Evolutionary conservation across 2,888 invertebrate genomes (phyloP).

Genomic region (Caenorhabditis uteleia): DNA sequence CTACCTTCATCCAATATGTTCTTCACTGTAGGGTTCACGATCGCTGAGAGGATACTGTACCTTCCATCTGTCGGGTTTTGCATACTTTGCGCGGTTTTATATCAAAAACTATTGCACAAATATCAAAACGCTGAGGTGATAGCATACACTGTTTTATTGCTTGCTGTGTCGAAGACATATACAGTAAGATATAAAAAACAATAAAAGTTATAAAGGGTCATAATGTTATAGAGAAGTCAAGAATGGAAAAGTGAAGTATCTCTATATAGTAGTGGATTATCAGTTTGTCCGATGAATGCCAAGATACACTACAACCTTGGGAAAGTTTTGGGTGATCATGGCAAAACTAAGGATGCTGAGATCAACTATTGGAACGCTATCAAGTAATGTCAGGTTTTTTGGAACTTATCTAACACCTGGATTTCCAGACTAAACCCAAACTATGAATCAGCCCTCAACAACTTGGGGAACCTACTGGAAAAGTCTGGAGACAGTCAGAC

Average conservation of each 20-base stretch:
- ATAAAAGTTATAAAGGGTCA: background rate
- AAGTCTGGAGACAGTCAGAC: constrained; percentile 38
- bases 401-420: background rate
- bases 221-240: constrained; percentile 40
- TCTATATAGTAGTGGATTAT: constrained; percentile 82
- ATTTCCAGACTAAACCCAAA: constrained; percentile 78
- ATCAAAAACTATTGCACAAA: constrained; percentile 2
- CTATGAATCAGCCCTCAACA: constrained; percentile 92
- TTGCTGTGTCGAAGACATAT: constrained; percentile 20
- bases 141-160: constrained; percentile 11
- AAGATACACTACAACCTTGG: constrained; percentile 89
- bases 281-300: constrained; percentile 90
- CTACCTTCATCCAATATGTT: constrained; percentile 85
- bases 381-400: constrained; percentile 24
- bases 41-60: constrained; percentile 86
- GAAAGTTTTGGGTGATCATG: constrained; percentile 81
- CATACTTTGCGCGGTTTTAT: constrained; percentile 22
- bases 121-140: constrained; percentile 19
- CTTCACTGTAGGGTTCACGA: constrained; percentile 86
- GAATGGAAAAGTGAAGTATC: constrained; percentile 50
- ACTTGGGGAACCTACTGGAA: constrained; percentile 81
- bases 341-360: constrained; percentile 78
- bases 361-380: constrained; percentile 76
- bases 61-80: constrained; percentile 80
- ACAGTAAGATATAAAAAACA: constrained; percentile 1